These are phyloP conservation scores for Nomada fucata DNA, from an alignment of 2,888 invertebrate genomes.

Conservation along the genomic window DNA sequence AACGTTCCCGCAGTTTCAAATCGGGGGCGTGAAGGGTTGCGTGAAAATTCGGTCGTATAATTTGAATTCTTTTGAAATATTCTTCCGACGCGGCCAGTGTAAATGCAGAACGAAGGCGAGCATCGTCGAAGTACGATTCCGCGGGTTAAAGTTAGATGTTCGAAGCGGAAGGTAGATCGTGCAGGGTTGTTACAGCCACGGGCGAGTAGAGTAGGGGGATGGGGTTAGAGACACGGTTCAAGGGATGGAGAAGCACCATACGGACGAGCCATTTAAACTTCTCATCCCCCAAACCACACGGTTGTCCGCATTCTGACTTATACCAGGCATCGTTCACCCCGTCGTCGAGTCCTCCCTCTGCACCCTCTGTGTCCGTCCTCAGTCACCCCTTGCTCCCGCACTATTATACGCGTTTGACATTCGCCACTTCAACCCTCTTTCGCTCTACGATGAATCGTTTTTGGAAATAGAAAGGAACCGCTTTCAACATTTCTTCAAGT, in stretches of 20 bases:
- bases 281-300: constrained; percentile 82
- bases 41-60: too few species aligned
- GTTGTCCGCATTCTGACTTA: constrained; percentile 84
- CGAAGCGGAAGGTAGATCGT: constrained; percentile 52
- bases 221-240: constrained; percentile 53
- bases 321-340: constrained; percentile 83
- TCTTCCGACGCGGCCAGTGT: too few species aligned
- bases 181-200: constrained; percentile 43
- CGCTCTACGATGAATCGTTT: constrained; percentile 49
- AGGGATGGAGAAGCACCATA: constrained; percentile 81
- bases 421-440: constrained; percentile 73
- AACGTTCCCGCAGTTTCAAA: too few species aligned
- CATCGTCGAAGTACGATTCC: constrained; percentile 32
- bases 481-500: background rate
- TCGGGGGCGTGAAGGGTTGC: too few species aligned
- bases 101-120: constrained; percentile 18
- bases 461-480: constrained; percentile 29
- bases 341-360: constrained; percentile 74
- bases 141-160: constrained; percentile 58
- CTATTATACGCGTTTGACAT: constrained; percentile 76
- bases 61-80: background rate
- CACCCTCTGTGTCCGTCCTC: constrained; percentile 59
- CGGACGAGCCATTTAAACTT: constrained; percentile 84
- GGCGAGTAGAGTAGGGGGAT: constrained; percentile 11
- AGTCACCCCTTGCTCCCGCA: constrained; percentile 56